Conservation (phyloP, 2,797 vertebrate genomes). For the Chiroxiphia lanceolata region DNA sequence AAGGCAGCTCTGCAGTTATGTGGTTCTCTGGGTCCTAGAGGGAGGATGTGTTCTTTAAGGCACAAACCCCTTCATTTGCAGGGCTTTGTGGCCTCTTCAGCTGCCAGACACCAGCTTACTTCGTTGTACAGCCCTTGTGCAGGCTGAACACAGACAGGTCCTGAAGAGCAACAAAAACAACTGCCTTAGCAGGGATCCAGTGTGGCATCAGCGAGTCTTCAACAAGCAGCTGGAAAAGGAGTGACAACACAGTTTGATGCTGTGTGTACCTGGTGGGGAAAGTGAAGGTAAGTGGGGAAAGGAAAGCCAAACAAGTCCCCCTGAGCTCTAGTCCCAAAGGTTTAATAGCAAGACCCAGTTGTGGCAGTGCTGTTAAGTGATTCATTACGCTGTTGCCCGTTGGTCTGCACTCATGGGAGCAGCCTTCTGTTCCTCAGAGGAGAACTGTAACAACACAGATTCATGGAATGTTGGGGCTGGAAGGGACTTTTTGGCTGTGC, state of each 20-base stretch:
- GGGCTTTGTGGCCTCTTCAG: neutral
- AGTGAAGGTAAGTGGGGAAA: no score
- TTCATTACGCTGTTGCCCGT: neutral
- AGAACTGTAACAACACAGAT: neutral
- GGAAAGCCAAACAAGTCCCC: neutral
- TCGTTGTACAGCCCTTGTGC: neutral
- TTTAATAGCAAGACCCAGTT: neutral
- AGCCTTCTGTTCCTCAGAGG: neutral
- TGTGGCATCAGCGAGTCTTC: neutral
- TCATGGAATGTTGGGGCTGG: neutral
- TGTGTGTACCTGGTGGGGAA: neutral
- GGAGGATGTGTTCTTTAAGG: neutral
- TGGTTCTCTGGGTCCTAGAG: neutral
- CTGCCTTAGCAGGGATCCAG: neutral
- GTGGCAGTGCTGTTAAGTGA: neutral
- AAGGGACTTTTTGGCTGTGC: neutral
- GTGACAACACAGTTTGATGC: neutral
- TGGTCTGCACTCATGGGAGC: fast-evolving
- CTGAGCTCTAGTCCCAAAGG: no score
- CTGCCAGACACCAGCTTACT: neutral
- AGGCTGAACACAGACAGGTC: neutral
- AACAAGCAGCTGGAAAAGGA: neutral
- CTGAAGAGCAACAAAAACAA: neutral
- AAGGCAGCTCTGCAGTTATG: neutral
- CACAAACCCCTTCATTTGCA: neutral